phyloP scores from a whole-genome alignment of 2,797 vertebrate genomes.

The Phalloptychus januarius region DNA sequence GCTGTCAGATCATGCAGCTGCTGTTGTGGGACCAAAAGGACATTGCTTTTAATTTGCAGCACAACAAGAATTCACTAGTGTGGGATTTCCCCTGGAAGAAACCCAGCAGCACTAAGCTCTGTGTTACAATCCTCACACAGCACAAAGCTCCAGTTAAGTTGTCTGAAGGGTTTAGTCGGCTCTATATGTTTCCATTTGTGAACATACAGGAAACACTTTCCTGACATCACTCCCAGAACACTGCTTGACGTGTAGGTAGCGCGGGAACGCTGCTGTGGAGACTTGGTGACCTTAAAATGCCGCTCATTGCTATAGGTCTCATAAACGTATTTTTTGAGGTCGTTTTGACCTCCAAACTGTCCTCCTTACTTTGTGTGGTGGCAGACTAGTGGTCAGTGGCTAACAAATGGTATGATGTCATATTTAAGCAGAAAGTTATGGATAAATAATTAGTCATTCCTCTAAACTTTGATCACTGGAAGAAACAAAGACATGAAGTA shows the following conservation, averaged over 20 bases:
- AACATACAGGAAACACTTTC: background rate
- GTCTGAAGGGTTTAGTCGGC: background rate
- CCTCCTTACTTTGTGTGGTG: background rate
- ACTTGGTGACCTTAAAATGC: background rate
- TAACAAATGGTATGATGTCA: background rate
- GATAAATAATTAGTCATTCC: background rate
- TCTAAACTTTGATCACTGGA: background rate
- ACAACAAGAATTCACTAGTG: background rate
- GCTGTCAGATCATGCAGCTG: background rate
- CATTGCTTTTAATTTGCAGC: background rate
- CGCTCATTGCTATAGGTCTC: background rate
- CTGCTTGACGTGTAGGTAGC: background rate
- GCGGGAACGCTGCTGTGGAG: background rate
- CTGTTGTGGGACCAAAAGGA: background rate
- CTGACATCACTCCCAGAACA: background rate
- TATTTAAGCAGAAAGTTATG: background rate
- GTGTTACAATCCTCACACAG: background rate
- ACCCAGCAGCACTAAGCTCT: background rate
- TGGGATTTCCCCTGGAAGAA: background rate
- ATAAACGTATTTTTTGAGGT: background rate
- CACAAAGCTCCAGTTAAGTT: background rate
- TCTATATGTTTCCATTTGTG: background rate
- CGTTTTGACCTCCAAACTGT: background rate
- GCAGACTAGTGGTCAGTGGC: background rate
- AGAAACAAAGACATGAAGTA: background rate